Percentiles rank a stretch among this genome's conserved stretches.
These are phyloP conservation scores for Hyposoter dolosus DNA, from an alignment of 2,888 invertebrate genomes.

Conservation along the genomic window DNA sequence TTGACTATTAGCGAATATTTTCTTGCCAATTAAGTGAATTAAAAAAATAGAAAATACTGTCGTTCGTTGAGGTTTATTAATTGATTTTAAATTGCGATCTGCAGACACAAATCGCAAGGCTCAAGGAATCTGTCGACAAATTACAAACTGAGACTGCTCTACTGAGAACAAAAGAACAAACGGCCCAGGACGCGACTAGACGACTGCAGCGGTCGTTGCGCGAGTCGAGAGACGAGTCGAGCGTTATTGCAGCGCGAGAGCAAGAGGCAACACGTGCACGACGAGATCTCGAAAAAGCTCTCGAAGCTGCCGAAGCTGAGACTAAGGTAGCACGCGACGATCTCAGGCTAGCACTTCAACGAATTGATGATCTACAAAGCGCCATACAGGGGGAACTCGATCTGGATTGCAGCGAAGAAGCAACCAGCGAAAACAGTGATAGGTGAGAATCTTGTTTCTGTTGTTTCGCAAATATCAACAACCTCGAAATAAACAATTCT, in stretches of 20 bases:
- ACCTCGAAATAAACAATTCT: background rate
- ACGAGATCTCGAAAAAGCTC: slow-evolving; percentile 91
- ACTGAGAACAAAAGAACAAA: slow-evolving; percentile 90
- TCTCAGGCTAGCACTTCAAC: slow-evolving; percentile 93
- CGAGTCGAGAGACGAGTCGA: slow-evolving; percentile 93
- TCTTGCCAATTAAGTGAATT: background rate
- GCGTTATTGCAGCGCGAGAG: slow-evolving; percentile 89
- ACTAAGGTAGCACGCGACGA: slow-evolving; percentile 91
- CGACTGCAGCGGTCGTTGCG: slow-evolving; percentile 90
- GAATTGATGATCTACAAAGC: slow-evolving; percentile 96
- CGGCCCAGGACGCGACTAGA: slow-evolving; percentile 91
- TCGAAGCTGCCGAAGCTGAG: slow-evolving; percentile 90
- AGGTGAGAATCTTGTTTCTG: slow-evolving; percentile 84
- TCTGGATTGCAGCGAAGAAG: slow-evolving; percentile 88
- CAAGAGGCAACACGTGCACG: slow-evolving; percentile 91
- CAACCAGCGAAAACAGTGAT: slow-evolving; percentile 87
- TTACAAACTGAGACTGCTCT: slow-evolving; percentile 90
- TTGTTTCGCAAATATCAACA: background rate
- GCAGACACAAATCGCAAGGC: slow-evolving; percentile 87
- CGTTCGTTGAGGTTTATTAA: slow-evolving; percentile 26
- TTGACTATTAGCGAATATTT: background rate
- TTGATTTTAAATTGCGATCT: background rate
- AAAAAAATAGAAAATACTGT: background rate
- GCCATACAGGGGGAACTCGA: slow-evolving; percentile 95
- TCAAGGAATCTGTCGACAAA: slow-evolving; percentile 91